phyloP scores from a whole-genome alignment of 2,797 vertebrate species.

The Myotis findleyi region DNA sequence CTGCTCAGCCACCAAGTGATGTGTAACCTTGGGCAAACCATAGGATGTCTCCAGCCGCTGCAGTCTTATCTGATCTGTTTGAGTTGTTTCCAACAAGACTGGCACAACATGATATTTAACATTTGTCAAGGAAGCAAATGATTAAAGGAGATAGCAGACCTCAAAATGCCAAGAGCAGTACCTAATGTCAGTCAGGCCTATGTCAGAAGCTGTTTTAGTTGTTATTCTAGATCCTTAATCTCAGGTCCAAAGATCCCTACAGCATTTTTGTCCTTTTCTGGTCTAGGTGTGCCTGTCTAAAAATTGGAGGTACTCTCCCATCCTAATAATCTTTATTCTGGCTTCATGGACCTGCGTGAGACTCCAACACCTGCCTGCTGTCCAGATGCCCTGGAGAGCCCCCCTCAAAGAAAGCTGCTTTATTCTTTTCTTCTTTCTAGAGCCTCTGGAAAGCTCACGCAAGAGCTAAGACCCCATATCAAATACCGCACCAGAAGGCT shows the following conservation, averaged over 20 bases:
- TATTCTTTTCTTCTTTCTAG: neutral
- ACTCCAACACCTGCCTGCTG: too few species aligned
- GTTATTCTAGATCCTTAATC: neutral
- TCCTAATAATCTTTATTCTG: neutral
- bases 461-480: neutral
- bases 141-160: neutral
- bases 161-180: neutral
- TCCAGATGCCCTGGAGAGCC: neutral
- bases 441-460: neutral
- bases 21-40: fast-evolving
- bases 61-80: neutral
- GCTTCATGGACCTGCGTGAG: neutral
- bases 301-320: neutral
- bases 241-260: neutral
- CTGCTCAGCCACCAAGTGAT: neutral
- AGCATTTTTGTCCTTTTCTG: neutral
- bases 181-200: neutral
- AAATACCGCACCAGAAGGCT: neutral
- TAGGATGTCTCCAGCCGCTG: neutral
- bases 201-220: neutral
- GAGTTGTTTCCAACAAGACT: neutral
- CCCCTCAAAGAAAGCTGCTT: neutral
- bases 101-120: neutral
- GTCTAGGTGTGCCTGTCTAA: neutral
- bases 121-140: neutral